These are phyloP conservation scores for Ptychodera flava DNA, from an alignment of 35 echinoderm and acorn worm genomes.

Conservation along the genomic window DNA sequence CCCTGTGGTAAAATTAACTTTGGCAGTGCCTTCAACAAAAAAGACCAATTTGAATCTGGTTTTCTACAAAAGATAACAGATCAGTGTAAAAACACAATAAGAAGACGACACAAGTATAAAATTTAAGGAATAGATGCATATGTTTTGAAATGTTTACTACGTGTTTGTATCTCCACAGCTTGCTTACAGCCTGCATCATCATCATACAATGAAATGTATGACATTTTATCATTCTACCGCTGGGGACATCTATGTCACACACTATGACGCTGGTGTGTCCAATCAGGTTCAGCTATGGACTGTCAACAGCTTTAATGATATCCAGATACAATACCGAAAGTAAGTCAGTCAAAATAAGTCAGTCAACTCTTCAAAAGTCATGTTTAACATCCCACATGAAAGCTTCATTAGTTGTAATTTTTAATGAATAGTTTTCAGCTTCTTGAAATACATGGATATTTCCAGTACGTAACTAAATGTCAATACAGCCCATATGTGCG, in stretches of 20 bases:
- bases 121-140: too few relatives aligned
- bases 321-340: conserved; percentile 56
- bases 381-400: too few relatives aligned
- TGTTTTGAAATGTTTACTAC: background rate
- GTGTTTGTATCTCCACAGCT: conserved; percentile 18
- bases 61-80: background rate
- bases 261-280: conserved; percentile 59
- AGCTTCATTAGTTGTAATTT: background rate
- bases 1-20: background rate
- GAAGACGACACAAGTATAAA: too few relatives aligned
- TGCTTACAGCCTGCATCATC: conserved; percentile 64
- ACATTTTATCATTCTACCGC: conserved; percentile 70
- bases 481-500: too few relatives aligned
- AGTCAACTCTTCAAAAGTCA: too few relatives aligned
- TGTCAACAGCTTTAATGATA: conserved; percentile 54
- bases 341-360: too few relatives aligned
- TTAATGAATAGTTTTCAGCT: background rate
- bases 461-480: too few relatives aligned
- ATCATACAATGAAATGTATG: conserved; percentile 70
- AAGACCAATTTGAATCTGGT: background rate
- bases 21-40: background rate
- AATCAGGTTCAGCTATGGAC: conserved; percentile 76
- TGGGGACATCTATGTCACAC: conserved; percentile 56
- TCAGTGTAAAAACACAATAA: background rate
- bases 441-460: background rate